These are phyloP conservation scores for Lepidocyrtoides sp. DNA, from an alignment of 2,888 invertebrate genomes.

Conservation along the genomic window DNA sequence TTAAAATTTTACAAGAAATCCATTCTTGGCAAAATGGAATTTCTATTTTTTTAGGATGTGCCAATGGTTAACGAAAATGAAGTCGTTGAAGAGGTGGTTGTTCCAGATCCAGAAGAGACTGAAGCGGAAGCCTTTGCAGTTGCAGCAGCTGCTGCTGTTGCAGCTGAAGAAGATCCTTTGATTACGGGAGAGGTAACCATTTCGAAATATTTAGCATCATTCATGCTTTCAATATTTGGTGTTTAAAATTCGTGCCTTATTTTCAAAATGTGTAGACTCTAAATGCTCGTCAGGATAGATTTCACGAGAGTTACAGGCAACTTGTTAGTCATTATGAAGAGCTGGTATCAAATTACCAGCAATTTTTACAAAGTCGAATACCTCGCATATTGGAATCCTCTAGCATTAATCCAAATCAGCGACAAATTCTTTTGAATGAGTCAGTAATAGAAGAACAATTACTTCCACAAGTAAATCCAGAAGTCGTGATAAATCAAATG, in stretches of 20 bases:
- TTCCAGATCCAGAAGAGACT: conserved; percentile 64
- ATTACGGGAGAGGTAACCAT: conserved; percentile 78
- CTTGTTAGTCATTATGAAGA: conserved; percentile 85
- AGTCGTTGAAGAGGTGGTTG: conserved; percentile 65
- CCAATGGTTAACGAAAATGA: conserved; percentile 61
- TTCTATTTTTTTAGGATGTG: conserved; percentile 45
- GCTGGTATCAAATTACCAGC: conserved; percentile 83
- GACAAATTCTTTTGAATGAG: conserved; percentile 6
- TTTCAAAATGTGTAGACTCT: conserved; percentile 64
- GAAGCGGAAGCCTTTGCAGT: conserved; percentile 73
- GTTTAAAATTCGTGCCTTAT: conserved; percentile 4
- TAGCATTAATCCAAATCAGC: background rate
- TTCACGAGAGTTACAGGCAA: conserved; percentile 83
- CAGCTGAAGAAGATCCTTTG: conserved; percentile 67
- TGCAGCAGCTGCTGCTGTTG: conserved; percentile 80
- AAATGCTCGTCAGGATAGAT: conserved; percentile 83
- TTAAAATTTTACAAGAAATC: no score
- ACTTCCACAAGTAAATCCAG: conserved; percentile 39
- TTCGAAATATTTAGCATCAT: no score
- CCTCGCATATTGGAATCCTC: conserved; percentile 80
- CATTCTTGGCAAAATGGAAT: no score
- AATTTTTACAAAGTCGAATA: conserved; percentile 83
- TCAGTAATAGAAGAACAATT: conserved; percentile 1
- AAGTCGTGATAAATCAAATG: conserved; percentile 43
- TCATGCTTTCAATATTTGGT: background rate